These are phyloP conservation scores for Eupithecia inturbata DNA, from an alignment of 2,888 invertebrate genomes.

Conservation along the genomic window DNA sequence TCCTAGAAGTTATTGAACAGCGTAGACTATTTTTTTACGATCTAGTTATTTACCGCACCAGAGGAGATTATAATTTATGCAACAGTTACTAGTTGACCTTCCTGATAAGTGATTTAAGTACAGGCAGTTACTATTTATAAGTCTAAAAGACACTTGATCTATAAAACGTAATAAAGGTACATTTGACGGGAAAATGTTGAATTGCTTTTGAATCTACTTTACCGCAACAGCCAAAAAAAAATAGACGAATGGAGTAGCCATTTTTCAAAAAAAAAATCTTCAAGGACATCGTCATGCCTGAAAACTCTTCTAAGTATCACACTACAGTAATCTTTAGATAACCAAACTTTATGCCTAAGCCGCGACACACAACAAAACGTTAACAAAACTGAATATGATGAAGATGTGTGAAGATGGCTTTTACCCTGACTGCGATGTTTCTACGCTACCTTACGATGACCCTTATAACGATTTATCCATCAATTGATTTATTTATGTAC, in stretches of 20 bases:
- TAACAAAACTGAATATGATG: background rate
- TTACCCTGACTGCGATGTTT: background rate
- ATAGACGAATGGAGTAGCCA: rapidly evolving
- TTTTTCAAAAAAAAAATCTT: background rate
- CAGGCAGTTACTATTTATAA: slow-evolving; percentile 5
- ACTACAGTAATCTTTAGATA: background rate
- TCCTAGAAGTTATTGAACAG: slow-evolving; percentile 25
- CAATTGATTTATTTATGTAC: background rate
- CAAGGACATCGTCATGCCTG: background rate
- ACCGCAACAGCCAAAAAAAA: background rate
- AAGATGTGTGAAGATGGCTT: background rate
- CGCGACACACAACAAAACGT: background rate
- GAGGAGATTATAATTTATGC: slow-evolving; percentile 22
- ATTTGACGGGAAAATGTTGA: background rate
- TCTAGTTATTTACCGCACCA: background rate
- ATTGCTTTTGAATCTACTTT: background rate
- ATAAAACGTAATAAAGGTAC: slow-evolving; percentile 4
- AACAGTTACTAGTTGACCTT: slow-evolving; percentile 24
- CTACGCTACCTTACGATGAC: background rate
- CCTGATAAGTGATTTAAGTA: slow-evolving; percentile 13
- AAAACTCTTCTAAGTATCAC: background rate
- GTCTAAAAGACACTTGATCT: slow-evolving; percentile 16
- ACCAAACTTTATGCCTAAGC: background rate
- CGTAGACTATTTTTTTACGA: slow-evolving; percentile 23
- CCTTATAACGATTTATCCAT: background rate